Base-by-base conservation (phyloP, 2,113 vertebrate species). In the Macquaria australasica region DNA sequence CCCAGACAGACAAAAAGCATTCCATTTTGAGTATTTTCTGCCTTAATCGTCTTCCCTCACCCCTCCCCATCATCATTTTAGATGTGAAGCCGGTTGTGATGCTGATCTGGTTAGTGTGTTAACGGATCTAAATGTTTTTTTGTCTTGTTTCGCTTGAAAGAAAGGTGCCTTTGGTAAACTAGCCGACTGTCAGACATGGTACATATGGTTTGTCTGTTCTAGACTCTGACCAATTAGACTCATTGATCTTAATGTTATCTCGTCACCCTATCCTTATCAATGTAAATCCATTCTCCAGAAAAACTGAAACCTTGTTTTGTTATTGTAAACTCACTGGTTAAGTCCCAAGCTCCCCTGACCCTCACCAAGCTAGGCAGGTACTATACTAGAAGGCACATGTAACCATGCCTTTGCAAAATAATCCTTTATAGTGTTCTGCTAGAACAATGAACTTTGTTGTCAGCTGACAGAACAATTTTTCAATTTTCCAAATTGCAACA, bases 1-100 rank as follows among this genome's bases (percentile, higher is more conserved):
- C 63, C 31, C 41, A 91, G 88, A 90, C 81, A 77, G 91, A 91
- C 71, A 88, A 86, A 92, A 90, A 85, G 68, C 81, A 78, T 87
- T 83, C 70, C 25, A 77, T 84, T 93, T 75, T 10, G 6, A 77
- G 51, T 82, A 73, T 84, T 83, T 84, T 77, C 51, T 66, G 18
- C 56, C 8, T 39, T 70, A 37, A 21, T 31, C 20, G 1, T 58
- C 68, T 53, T 62, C 43, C 31, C 51, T 45, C 25, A 62, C 60
- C 60, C 50, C 59, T 28, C 56, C 71, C 63, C 8, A 18, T 9
- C 37, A 18, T 64, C 18, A 58, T 85, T 75, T 81, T 60, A 58
- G 37, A 83, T 87, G 77, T 83, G 41, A 82, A 77, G 73, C 28
- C n/a, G 23, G 56, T n/a, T 73, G 25, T 71, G 73, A 83, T 86